phyloP scores from a whole-genome alignment of 2,888 invertebrate genomes.

The Cyrtodaria siliqua region DNA sequence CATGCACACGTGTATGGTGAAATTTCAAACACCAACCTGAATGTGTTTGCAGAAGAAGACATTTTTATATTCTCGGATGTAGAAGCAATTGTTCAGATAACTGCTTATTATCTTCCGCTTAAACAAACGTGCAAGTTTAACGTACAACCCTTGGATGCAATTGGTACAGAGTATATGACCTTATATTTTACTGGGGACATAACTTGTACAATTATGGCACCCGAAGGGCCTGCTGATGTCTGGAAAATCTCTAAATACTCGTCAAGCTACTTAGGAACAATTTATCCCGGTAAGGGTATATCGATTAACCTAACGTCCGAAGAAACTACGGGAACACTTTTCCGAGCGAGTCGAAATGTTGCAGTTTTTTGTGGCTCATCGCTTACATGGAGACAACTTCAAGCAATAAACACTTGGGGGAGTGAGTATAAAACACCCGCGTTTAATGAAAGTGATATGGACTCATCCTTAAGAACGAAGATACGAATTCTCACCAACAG shows the following conservation, averaged over 20 bases:
- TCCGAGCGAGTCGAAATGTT: conserved; percentile 28
- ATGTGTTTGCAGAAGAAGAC: neutral
- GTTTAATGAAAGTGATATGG: neutral
- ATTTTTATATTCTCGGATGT: conserved; percentile 4
- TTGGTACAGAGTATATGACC: conserved; percentile 41
- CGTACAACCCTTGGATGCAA: conserved; percentile 26
- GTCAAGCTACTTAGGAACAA: conserved; percentile 1
- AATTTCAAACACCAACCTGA: too few relatives aligned
- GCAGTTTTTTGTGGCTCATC: conserved; percentile 37
- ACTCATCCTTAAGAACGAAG: neutral
- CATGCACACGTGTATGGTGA: too few relatives aligned
- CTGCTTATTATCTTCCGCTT: too few relatives aligned
- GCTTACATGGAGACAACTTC: conserved; percentile 33
- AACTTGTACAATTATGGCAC: conserved; percentile 1
- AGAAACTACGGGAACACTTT: conserved; percentile 26
- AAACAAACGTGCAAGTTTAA: neutral
- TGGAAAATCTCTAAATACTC: neutral
- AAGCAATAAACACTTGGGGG: conserved; percentile 39
- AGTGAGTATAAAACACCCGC: conserved; percentile 21
- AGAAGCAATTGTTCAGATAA: neutral
- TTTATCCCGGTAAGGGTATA: neutral
- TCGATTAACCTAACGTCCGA: neutral
- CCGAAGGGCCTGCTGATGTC: conserved; percentile 2
- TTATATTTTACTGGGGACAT: conserved; percentile 8
- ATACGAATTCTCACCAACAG: conserved; percentile 36